Evolutionary conservation across 2,797 vertebrate species (phyloP).

Genomic region (Zalophus californianus): DNA sequence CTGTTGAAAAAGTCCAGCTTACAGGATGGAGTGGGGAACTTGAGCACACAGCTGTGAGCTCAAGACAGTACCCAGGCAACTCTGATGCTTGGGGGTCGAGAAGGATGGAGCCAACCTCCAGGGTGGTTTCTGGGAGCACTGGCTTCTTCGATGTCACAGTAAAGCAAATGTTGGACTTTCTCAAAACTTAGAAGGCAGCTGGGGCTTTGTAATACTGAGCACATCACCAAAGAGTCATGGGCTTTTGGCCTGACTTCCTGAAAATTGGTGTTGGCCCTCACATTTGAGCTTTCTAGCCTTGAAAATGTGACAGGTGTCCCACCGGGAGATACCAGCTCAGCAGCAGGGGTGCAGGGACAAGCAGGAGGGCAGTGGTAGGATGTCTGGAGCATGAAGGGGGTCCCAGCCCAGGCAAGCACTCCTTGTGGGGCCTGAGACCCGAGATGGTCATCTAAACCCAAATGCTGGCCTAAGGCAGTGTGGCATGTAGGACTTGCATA

Average conservation of each 20-base stretch:
- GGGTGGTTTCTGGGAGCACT: not conserved
- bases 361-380: not conserved
- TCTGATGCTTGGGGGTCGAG: not conserved
- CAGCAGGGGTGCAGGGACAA: not conserved
- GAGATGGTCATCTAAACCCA: not conserved
- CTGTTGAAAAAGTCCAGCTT: not conserved
- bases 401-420: not conserved
- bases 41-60: not conserved
- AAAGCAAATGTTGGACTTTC: not conserved
- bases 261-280: not conserved
- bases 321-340: not conserved
- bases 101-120: not conserved
- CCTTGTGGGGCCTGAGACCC: not conserved
- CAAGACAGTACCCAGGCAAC: not conserved
- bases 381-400: not conserved
- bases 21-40: not conserved
- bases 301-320: not conserved
- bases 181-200: slow-evolving; percentile 9
- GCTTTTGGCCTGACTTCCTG: not conserved
- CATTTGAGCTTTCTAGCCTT: not conserved
- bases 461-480: not conserved
- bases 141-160: not conserved
- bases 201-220: not conserved
- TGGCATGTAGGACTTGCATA: not conserved
- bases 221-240: not conserved